phyloP scores from a whole-genome alignment of 2,113 vertebrate species.

The Hippolais icterina region DNA sequence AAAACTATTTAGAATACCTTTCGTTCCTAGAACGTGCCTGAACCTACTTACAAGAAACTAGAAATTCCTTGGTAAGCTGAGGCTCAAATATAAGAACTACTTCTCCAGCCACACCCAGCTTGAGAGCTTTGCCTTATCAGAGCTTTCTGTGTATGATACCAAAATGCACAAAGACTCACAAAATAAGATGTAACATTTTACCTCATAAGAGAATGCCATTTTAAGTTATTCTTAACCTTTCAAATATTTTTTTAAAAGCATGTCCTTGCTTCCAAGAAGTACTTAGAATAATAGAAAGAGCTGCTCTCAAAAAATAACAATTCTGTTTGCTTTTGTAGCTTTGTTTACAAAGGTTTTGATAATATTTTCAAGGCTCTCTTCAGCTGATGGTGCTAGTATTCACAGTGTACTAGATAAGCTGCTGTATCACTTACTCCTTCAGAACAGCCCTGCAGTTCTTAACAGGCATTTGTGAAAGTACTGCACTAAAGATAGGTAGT shows the following conservation, averaged over 20 bases:
- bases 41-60: not conserved
- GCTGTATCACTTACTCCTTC: not conserved
- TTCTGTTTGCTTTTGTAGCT: not conserved
- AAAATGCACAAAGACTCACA: not conserved
- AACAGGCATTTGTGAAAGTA: not conserved
- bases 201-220: not conserved
- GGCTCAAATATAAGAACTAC: not conserved
- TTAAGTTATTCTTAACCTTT: not conserved
- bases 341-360: not conserved
- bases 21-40: not conserved
- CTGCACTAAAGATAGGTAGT: not conserved
- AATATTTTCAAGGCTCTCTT: conserved; percentile 3
- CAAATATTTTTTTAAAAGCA: not conserved
- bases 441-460: not conserved
- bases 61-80: not conserved
- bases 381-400: not conserved
- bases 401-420: not conserved
- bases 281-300: not conserved
- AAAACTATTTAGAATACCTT: not conserved
- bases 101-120: not conserved
- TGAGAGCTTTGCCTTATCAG: not conserved
- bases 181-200: not conserved
- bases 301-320: not conserved
- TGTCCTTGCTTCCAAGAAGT: not conserved
- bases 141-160: not conserved